Base-by-base conservation (phyloP, 2,113 vertebrate genomes). In the Alligator mississippiensis region DNA sequence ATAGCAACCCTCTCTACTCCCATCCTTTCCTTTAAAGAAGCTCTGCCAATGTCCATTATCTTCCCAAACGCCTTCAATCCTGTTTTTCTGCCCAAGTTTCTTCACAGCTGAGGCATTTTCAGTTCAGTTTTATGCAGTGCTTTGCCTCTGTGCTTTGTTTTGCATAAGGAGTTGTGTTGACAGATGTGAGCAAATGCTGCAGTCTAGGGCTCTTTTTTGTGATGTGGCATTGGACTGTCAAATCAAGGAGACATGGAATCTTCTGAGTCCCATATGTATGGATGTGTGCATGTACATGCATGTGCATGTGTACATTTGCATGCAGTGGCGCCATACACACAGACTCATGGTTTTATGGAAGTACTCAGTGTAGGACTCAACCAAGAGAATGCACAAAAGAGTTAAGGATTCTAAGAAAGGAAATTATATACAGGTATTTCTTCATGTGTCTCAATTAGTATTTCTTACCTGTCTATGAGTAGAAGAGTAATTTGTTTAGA, bases 1-100 rank as follows among this genome's bases (percentile, higher is more conserved):
- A 96, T 96, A 95, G 96, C 94, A 97, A 96, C 93, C 77, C 38
- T 62, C 19, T 87, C 64, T 77, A 72, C 47, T 84, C 34, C 70
- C 78, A 59, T 77, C n/a, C 9, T 61, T 82, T 9, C 4, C 75
- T 92, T 88, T 88, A 58, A 80, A 92, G 93, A 82, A 77, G 21
- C 27, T 77, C 34, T 92, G 62, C 64, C 59, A 85, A 61, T 79
- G 82, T 34, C 12, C 77, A 74, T 93, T 93, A 58, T 81, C 11
- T 87, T 90, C 28, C 55, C 30, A 58, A 63, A 74, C 17, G 89
- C 9, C 60, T 79, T 90, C 89, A 75, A 21, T 54, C 62, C 5
- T 82, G 34, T 95, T 92, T 58, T 91, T 6, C 80, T 93, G 6
- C 74, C 85, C 38, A 95, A 85, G 28, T 57, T 91, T 74, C 27